Conservation (phyloP, 2,888 invertebrate genomes). For the Colostygia pectinataria region DNA sequence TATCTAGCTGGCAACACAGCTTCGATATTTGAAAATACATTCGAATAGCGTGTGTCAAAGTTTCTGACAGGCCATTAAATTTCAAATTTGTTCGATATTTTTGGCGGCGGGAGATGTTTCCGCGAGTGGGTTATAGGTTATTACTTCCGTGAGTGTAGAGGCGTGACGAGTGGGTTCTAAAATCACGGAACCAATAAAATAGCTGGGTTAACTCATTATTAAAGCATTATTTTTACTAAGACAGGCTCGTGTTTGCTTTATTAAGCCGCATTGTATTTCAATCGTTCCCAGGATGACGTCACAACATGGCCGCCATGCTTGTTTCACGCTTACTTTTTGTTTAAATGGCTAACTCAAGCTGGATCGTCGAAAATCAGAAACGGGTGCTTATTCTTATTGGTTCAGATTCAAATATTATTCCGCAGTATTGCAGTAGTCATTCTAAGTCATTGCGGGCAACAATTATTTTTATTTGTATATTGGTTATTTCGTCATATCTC, state of each 20-base stretch:
- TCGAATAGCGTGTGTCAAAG: slow-evolving; percentile 14
- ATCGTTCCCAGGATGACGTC: slow-evolving; percentile 42
- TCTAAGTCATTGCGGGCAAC: slow-evolving; percentile 9
- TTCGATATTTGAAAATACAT: slow-evolving; percentile 13
- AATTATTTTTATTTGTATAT: slow-evolving; percentile 17
- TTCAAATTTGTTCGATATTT: slow-evolving; percentile 13
- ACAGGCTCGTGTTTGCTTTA: slow-evolving; percentile 28
- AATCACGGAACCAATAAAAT: slow-evolving; percentile 13
- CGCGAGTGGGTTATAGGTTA: background rate
- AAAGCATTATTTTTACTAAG: slow-evolving; percentile 22
- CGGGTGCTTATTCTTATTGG: slow-evolving; percentile 1
- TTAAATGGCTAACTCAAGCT: slow-evolving; percentile 31
- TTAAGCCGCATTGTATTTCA: slow-evolving; percentile 49
- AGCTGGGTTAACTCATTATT: slow-evolving; percentile 8
- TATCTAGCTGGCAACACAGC: slow-evolving; percentile 2
- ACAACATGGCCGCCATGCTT: slow-evolving; percentile 41
- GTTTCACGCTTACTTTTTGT: slow-evolving; percentile 30
- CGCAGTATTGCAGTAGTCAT: slow-evolving; percentile 1
- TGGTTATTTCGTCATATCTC: no score
- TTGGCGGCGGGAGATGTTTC: slow-evolving; percentile 1
- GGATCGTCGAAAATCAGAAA: slow-evolving; percentile 21
- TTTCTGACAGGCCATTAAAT: slow-evolving; percentile 14
- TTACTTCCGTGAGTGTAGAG: background rate
- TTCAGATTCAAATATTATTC: slow-evolving; percentile 20
- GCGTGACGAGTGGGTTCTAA: background rate